Evolutionary conservation across 2,797 vertebrate species (phyloP), one percentile per base, ranked within the genome.

Genomic region (Hippoglossus hippoglossus): DNA sequence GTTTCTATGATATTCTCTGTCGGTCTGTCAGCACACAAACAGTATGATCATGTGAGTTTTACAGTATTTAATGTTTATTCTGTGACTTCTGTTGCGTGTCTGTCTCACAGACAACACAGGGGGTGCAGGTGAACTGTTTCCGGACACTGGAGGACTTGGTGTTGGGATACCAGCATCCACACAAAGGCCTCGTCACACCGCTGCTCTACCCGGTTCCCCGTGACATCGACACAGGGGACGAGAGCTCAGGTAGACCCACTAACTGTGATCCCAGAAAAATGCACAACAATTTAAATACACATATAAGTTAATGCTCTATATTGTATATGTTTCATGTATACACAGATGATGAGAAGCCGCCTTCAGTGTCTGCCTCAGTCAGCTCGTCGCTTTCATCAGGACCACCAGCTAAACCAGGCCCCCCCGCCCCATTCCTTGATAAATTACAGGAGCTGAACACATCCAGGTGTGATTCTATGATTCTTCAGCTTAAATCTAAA

Each of bases 101-200:
- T 82, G 5, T 73, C 25, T 65, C 36, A 77, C 80, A 96, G 95
- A 94, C 94, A 13, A 92, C 93, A 58, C 95, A 95, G 61, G 95
- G 95, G 50, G 93, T 95, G 55, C 95, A 95, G 87, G 94, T 95
- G 57, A 96, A 95, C 87, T 95, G 94, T 84, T 96, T 95, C 76
- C 92, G 93, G 21, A 93, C 93, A 0, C 91, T 96, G 73, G 91
- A 88, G 77, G 95, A 96, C 75, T 87, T 96, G 79, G 93, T 96
- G 31, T 79, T 89, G 67, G 94, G 94, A 16, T 96, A 96, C 81
- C 94, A 94, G 86, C 89, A 95, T 57, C 93, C 95, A 10, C 93
- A 94, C 82, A 95, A 96, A 75, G 95, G 95, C 50, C 83, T 96
- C 74, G 94, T 96, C 54, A 91, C 87, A n/a, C 91, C 95, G 24